A percentile compares a stretch with the other conserved stretches of the same genome.
These are phyloP conservation scores for Hippotragus niger DNA, from an alignment of 2,113 vertebrate species.

Conservation along the genomic window DNA sequence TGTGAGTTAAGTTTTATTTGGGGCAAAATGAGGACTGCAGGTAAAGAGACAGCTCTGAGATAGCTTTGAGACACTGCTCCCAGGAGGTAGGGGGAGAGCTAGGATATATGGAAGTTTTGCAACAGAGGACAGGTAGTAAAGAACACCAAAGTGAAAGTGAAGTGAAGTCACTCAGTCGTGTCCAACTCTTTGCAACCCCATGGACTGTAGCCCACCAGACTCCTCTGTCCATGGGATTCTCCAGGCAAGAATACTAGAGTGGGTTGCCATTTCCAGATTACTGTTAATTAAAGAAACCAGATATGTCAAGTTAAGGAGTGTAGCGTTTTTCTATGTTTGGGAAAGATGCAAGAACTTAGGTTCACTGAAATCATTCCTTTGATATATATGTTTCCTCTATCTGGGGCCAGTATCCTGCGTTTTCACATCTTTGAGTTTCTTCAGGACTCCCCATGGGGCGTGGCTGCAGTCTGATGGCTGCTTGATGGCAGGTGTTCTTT, in stretches of 20 bases:
- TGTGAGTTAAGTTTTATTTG: not conserved
- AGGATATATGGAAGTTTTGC: not conserved
- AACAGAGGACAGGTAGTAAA: not conserved
- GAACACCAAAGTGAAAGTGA: not conserved
- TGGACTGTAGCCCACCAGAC: too few species aligned
- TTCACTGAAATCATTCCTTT: not conserved
- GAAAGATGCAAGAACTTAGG: not conserved
- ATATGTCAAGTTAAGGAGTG: not conserved
- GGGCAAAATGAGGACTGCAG: not conserved
- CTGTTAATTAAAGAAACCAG: not conserved
- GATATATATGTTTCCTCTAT: not conserved
- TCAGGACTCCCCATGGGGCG: not conserved
- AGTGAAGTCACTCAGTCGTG: too few species aligned
- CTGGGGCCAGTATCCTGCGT: not conserved
- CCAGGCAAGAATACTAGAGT: too few species aligned
- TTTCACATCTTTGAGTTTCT: not conserved
- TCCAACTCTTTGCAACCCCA: too few species aligned
- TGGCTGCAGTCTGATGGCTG: not conserved
- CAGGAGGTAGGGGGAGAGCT: not conserved
- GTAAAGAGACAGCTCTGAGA: not conserved
- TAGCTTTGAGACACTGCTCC: not conserved
- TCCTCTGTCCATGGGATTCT: too few species aligned
- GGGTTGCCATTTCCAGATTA: not conserved
- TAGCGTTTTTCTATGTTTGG: not conserved
- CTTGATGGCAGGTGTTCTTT: not conserved